These are phyloP conservation scores for Volucella inanis DNA, from an alignment of 2,888 invertebrate species.

Conservation along the genomic window DNA sequence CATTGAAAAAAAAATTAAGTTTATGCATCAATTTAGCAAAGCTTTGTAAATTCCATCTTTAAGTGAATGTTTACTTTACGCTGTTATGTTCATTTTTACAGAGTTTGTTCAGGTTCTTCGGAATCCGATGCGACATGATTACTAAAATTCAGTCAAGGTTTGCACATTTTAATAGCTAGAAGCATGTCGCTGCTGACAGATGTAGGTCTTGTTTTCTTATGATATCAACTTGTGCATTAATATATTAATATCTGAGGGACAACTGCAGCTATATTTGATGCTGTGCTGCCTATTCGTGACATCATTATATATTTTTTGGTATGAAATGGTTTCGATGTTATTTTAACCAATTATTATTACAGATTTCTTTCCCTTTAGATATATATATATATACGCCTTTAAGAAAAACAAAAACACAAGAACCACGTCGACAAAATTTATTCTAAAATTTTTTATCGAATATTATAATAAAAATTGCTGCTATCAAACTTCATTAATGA, in stretches of 20 bases:
- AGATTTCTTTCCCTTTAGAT: not conserved
- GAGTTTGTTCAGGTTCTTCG: conserved; percentile 25
- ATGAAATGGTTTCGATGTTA: conserved; percentile 5
- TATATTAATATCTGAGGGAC: conserved; percentile 23
- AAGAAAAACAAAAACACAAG: not conserved
- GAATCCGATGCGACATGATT: not conserved
- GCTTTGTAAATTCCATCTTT: conserved; percentile 1
- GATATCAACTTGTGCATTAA: conserved; percentile 23
- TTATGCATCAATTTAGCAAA: conserved; percentile 23
- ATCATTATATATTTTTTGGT: conserved; percentile 32
- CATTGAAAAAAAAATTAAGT: conserved; percentile 12
- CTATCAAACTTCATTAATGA: not conserved
- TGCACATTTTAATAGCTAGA: conserved; percentile 36
- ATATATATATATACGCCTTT: not conserved
- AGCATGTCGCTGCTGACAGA: conserved; percentile 29
- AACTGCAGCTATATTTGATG: conserved; percentile 11
- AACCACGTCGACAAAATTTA: conserved; percentile 45
- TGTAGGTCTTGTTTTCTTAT: conserved; percentile 38
- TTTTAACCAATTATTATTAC: not conserved
- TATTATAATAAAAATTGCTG: not conserved
- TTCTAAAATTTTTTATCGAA: conserved; percentile 22
- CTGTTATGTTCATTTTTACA: conserved; percentile 16
- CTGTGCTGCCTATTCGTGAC: conserved; percentile 29
- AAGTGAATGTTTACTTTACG: conserved; percentile 12
- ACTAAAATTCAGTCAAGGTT: conserved; percentile 39